A percentile compares a stretch with the other conserved stretches of the same genome.
These are phyloP conservation scores for Pelusios castaneus DNA, from an alignment of 2,113 vertebrate species.

Conservation along the genomic window DNA sequence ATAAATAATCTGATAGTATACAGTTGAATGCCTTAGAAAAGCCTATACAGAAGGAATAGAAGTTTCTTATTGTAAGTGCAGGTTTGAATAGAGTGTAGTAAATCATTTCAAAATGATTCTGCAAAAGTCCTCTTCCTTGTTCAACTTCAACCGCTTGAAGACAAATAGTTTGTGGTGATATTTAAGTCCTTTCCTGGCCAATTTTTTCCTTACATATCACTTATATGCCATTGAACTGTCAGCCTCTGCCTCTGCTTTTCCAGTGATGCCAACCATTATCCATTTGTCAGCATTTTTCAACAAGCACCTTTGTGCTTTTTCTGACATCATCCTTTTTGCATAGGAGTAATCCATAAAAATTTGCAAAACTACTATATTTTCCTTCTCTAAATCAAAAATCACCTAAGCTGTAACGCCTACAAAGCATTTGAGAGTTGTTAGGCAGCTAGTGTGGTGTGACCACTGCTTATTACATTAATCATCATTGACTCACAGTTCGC, in stretches of 20 bases:
- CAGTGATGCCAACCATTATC: background rate
- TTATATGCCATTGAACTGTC: conserved; percentile 23
- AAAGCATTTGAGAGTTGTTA: conserved; percentile 56
- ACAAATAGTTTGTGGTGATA: background rate
- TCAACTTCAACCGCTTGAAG: background rate
- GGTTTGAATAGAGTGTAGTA: background rate
- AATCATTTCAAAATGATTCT: background rate
- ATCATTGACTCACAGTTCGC: conserved; percentile 64
- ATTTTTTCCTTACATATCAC: conserved; percentile 5
- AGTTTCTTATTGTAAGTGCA: background rate
- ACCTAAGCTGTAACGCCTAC: conserved; percentile 46
- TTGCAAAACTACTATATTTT: conserved; percentile 54
- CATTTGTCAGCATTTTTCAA: conserved; percentile 38
- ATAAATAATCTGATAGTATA: background rate
- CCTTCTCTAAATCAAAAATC: conserved; percentile 49
- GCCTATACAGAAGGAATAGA: background rate
- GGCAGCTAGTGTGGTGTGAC: conserved; percentile 70
- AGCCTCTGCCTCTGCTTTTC: conserved; percentile 4
- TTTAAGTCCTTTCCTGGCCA: conserved; percentile 17
- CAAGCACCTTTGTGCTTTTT: background rate
- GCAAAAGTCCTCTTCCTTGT: background rate
- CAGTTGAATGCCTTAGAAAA: background rate
- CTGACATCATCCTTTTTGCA: conserved; percentile 45
- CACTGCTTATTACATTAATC: conserved; percentile 54
- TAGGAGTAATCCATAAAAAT: conserved; percentile 51